phyloP scores from a whole-genome alignment of 2,113 vertebrate species.

The Galeopterus variegatus region DNA sequence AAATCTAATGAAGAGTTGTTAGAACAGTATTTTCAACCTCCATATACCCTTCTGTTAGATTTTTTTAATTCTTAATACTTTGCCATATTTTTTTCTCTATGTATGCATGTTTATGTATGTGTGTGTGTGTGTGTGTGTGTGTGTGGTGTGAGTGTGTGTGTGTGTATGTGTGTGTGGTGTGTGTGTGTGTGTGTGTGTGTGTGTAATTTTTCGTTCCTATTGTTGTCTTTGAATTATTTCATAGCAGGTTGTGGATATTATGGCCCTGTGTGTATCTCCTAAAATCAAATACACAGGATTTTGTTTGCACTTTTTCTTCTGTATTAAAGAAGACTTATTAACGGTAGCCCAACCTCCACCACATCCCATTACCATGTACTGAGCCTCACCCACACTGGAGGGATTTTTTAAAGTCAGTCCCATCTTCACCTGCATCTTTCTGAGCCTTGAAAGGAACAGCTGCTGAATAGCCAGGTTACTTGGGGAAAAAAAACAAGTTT shows the following conservation, averaged over 20 bases:
- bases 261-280: background rate
- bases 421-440: slow-evolving; percentile 15
- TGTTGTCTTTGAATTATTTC: background rate
- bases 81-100: background rate
- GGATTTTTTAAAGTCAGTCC: slow-evolving; percentile 28
- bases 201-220: background rate
- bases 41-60: background rate
- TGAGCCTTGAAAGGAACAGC: slow-evolving; percentile 66
- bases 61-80: slow-evolving; percentile 43
- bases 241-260: background rate
- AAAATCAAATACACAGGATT: slow-evolving; percentile 27
- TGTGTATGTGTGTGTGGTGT: background rate
- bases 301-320: slow-evolving; percentile 21
- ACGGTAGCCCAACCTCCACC: background rate
- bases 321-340: background rate
- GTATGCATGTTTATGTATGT: background rate
- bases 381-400: too few species aligned
- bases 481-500: slow-evolving; percentile 74
- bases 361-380: background rate
- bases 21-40: background rate
- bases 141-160: fast-evolving
- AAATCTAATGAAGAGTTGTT: slow-evolving; percentile 36
- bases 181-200: background rate
- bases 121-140: background rate
- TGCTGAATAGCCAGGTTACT: slow-evolving; percentile 66